Percentiles rank a stretch among this genome's conserved stretches.
Evolutionary conservation across 2,888 invertebrate genomes (phyloP).

Genomic region (Ephialtes manifestator): DNA sequence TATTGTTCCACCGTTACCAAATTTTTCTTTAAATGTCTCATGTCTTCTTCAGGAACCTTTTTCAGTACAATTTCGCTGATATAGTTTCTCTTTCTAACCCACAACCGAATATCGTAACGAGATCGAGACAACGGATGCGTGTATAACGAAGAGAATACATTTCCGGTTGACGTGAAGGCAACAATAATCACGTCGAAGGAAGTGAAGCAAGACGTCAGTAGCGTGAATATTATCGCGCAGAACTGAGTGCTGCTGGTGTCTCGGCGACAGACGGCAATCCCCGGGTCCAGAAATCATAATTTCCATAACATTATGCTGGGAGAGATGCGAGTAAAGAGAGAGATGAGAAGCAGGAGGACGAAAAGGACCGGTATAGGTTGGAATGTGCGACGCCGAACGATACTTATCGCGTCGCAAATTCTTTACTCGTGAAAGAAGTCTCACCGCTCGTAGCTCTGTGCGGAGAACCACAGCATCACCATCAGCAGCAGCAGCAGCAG

Average conservation of each 20-base stretch:
- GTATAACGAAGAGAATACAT: slow-evolving; percentile 48
- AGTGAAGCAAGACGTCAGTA: slow-evolving; percentile 19
- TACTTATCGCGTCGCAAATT: slow-evolving; percentile 73
- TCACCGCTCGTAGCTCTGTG: slow-evolving; percentile 39
- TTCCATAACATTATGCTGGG: slow-evolving; percentile 72
- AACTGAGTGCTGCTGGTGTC: slow-evolving; percentile 29
- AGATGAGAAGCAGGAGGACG: slow-evolving; percentile 16
- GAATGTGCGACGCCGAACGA: slow-evolving; percentile 66
- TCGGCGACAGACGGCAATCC: slow-evolving; percentile 61
- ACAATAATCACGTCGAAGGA: slow-evolving; percentile 55
- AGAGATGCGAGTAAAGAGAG: slow-evolving; percentile 15
- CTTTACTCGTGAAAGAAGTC: slow-evolving; percentile 32
- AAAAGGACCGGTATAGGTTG: slow-evolving; percentile 37
- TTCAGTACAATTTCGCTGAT: not conserved
- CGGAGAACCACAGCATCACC: slow-evolving; percentile 16
- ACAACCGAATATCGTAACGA: not conserved
- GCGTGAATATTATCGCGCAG: slow-evolving; percentile 41
- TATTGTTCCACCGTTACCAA: too few relatives aligned
- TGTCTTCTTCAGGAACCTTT: too few relatives aligned
- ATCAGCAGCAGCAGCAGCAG: slow-evolving; percentile 20
- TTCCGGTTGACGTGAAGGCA: slow-evolving; percentile 51
- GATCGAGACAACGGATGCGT: not conserved
- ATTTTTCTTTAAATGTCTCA: too few relatives aligned
- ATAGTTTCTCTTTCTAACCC: not conserved
- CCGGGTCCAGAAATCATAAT: slow-evolving; percentile 73